Conservation (phyloP, 2,888 invertebrate species). For the Caenorhabditis panamensis region DNA sequence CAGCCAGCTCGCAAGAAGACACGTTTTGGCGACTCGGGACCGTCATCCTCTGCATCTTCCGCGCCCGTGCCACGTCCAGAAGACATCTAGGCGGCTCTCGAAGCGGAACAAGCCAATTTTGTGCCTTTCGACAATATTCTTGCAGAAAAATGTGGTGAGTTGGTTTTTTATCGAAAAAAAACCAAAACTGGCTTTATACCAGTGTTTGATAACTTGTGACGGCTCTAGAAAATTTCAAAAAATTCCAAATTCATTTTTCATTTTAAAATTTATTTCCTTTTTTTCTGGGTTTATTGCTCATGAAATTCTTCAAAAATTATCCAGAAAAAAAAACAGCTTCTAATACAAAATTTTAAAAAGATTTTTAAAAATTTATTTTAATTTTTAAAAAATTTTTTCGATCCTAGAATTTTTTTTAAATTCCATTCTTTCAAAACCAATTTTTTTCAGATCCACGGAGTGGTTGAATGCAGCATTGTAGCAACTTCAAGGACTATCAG, state of each 20-base stretch:
- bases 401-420: neutral
- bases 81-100: constrained; percentile 75
- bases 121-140: constrained; percentile 72
- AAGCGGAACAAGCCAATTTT: constrained; percentile 66
- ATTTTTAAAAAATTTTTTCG: too few relatives aligned
- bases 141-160: constrained; percentile 71
- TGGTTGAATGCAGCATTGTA: neutral
- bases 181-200: too few relatives aligned
- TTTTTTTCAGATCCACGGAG: too few relatives aligned
- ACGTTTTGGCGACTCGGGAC: constrained; percentile 55
- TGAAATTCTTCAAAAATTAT: too few relatives aligned
- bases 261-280: neutral
- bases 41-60: constrained; percentile 26
- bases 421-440: neutral
- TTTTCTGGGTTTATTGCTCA: too few relatives aligned
- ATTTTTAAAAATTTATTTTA: neutral
- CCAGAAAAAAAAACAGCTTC: too few relatives aligned
- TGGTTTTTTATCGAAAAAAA: constrained; percentile 92
- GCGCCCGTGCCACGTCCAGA: constrained; percentile 46
- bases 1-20: constrained; percentile 72
- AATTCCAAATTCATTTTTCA: too few relatives aligned
- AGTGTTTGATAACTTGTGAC: too few relatives aligned
- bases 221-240: too few relatives aligned
- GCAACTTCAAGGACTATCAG: too few relatives aligned
- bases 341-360: too few relatives aligned